A percentile compares a stretch with the other conserved stretches of the same genome.
Conservation (phyloP, 2,113 vertebrate species). For the Pagrus major region DNA sequence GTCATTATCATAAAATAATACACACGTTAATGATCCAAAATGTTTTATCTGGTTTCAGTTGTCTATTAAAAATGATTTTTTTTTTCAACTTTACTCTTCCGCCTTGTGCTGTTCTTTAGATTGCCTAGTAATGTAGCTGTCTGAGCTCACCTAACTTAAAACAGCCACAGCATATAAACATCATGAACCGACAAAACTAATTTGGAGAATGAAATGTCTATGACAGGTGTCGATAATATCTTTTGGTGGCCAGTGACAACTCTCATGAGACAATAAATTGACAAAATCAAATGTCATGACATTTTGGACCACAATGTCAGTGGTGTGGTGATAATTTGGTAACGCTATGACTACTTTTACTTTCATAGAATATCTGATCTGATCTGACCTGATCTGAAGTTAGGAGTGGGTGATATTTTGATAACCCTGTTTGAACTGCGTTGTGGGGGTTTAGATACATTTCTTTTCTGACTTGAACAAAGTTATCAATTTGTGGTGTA, state of each 20-base stretch:
- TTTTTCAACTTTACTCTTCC: not conserved
- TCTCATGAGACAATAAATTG: not conserved
- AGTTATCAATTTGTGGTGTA: not conserved
- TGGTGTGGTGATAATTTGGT: not conserved
- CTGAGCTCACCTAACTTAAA: too few relatives aligned
- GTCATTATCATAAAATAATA: not conserved
- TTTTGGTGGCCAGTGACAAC: not conserved
- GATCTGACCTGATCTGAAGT: too few relatives aligned
- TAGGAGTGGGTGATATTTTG: not conserved
- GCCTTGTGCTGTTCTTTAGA: not conserved
- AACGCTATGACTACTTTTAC: constrained; percentile 1
- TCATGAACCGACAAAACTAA: not conserved
- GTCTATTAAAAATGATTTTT: not conserved
- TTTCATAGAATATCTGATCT: constrained; percentile 5
- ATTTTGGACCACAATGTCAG: constrained; percentile 11
- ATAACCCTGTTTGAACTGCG: not conserved
- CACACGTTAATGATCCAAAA: too few relatives aligned
- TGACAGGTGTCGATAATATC: not conserved
- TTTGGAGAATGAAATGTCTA: not conserved
- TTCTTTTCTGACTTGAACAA: not conserved
- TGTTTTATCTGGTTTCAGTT: not conserved
- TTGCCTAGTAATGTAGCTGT: not conserved
- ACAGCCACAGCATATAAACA: not conserved
- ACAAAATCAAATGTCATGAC: constrained; percentile 34
- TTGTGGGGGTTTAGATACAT: too few relatives aligned